Conservation (phyloP, 53 echinoderm and acorn worm genomes). For the Arbacia lixula region DNA sequence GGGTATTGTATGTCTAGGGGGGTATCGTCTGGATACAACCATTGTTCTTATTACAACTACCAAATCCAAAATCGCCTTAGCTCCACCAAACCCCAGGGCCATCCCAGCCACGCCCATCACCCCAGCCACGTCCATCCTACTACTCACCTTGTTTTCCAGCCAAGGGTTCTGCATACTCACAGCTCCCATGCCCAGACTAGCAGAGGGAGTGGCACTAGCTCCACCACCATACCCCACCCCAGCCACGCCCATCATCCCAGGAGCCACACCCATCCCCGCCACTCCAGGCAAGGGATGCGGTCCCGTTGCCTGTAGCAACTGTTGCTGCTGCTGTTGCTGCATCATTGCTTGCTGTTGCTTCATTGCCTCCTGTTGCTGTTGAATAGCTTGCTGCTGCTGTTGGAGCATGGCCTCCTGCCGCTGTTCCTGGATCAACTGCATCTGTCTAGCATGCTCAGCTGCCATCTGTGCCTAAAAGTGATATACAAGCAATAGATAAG, state of each 20-base stretch:
- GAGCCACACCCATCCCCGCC: background rate
- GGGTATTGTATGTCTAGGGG: no score
- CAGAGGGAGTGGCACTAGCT: background rate
- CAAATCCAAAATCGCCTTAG: no score
- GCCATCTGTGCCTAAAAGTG: constrained; percentile 65
- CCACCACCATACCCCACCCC: constrained; percentile 1
- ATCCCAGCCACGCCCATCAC: no score
- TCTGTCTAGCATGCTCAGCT: constrained; percentile 69
- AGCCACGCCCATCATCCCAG: background rate
- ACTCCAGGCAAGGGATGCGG: constrained; percentile 1
- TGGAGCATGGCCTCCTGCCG: constrained; percentile 82
- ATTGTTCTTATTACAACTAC: no score
- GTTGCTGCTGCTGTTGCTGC: constrained; percentile 67
- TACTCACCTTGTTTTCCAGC: constrained; percentile 59
- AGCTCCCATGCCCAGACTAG: background rate
- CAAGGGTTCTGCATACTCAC: constrained; percentile 39
- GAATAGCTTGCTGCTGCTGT: constrained; percentile 75
- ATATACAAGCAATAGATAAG: no score
- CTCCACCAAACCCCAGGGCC: no score
- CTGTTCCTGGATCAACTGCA: constrained; percentile 72
- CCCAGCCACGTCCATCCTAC: no score
- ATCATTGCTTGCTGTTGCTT: constrained; percentile 75
- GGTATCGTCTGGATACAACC: no score
- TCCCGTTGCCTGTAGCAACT: constrained; percentile 60
- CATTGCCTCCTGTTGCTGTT: constrained; percentile 64